Evolutionary conservation across 2,113 vertebrate genomes (phyloP).

Genomic region (Bambusicola thoracicus): DNA sequence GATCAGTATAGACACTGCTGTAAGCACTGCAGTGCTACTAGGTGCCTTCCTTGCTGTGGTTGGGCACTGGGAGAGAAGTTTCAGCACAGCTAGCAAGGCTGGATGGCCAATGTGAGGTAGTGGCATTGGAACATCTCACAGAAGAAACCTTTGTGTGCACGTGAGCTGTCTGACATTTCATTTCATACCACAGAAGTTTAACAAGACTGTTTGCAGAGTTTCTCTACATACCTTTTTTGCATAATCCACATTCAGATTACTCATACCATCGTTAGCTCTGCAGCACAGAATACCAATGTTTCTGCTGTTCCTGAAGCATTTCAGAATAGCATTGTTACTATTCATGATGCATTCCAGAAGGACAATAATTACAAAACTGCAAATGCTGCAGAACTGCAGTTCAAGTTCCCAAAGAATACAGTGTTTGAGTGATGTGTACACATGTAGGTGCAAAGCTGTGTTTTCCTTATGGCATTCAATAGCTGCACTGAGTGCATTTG

Average conservation of each 20-base stretch:
- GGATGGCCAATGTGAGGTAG: background rate
- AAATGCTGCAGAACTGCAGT: background rate
- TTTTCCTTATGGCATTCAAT: rapidly evolving
- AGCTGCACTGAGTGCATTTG: rapidly evolving
- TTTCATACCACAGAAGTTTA: background rate
- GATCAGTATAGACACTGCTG: background rate
- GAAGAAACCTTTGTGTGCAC: background rate
- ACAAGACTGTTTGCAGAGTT: background rate
- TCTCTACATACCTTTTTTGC: background rate
- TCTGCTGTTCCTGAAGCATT: background rate
- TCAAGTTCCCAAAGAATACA: rapidly evolving
- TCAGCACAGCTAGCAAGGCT: background rate
- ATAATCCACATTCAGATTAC: background rate
- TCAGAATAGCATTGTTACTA: background rate
- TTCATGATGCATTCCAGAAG: background rate
- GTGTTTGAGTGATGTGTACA: background rate
- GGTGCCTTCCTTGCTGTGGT: background rate
- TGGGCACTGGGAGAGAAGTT: background rate
- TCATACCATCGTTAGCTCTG: background rate
- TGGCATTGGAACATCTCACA: background rate
- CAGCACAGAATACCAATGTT: background rate
- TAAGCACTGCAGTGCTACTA: background rate
- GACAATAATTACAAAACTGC: background rate
- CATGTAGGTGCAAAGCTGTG: background rate
- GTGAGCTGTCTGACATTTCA: background rate